Conservation (phyloP, 2,888 invertebrate genomes). For the Atherix ibis region DNA sequence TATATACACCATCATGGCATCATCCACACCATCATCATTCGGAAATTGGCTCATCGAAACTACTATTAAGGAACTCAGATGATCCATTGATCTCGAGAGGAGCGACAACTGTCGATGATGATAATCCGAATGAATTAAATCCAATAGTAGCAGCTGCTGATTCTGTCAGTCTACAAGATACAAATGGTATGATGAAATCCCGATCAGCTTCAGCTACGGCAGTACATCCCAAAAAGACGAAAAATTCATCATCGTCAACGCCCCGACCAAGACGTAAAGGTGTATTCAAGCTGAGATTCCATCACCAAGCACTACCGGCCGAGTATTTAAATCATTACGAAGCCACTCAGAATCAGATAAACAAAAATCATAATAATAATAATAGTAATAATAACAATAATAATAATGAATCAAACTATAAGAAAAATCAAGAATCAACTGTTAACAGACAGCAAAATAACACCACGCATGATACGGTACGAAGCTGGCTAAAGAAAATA, state of each 20-base stretch:
- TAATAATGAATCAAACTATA: slow-evolving; percentile 3
- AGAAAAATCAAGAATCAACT: slow-evolving; percentile 1
- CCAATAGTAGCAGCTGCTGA: slow-evolving; percentile 15
- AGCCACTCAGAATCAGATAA: slow-evolving; percentile 46
- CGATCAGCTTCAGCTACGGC: slow-evolving; percentile 11
- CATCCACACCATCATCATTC: slow-evolving; percentile 11
- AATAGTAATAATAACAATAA: slow-evolving; percentile 11
- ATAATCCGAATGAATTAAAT: slow-evolving; percentile 23
- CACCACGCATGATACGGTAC: slow-evolving; percentile 47
- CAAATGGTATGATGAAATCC: slow-evolving; percentile 6
- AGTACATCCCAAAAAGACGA: slow-evolving; percentile 14
- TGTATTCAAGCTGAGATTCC: slow-evolving; percentile 60
- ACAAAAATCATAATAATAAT: slow-evolving; percentile 12
- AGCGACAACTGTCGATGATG: slow-evolving; percentile 21
- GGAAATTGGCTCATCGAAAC: slow-evolving; percentile 16
- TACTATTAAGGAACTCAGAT: slow-evolving; percentile 28
- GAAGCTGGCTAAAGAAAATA: slow-evolving; percentile 59
- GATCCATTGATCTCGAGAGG: slow-evolving; percentile 32
- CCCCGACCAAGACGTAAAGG: slow-evolving; percentile 26
- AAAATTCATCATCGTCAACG: slow-evolving; percentile 11
- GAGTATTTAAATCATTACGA: slow-evolving; percentile 68
- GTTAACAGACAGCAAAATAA: slow-evolving; percentile 19
- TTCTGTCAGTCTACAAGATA: slow-evolving; percentile 4
- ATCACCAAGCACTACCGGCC: slow-evolving; percentile 62
- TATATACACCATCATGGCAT: slow-evolving; percentile 9